These are phyloP conservation scores for Mythimna albipuncta DNA, from an alignment of 2,888 invertebrate species.

Conservation along the genomic window DNA sequence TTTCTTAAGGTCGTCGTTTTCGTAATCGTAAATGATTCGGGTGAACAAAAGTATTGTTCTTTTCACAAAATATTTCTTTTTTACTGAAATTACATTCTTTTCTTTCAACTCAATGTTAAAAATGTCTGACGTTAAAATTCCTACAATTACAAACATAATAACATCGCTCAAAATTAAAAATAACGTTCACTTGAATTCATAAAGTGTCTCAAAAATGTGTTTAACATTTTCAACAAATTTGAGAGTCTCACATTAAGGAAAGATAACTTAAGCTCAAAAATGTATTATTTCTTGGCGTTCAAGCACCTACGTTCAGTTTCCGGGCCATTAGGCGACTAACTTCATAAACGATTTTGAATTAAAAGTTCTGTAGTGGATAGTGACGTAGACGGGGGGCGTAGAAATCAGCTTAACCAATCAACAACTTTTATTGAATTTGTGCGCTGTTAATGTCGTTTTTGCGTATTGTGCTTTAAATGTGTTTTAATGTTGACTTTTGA, in stretches of 20 bases:
- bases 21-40: no score
- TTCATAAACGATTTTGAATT: constrained; percentile 59
- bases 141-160: constrained; percentile 28
- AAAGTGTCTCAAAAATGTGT: constrained; percentile 68
- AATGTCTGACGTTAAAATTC: constrained; percentile 33
- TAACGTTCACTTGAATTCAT: constrained; percentile 61
- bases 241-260: constrained; percentile 61
- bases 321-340: constrained; percentile 65
- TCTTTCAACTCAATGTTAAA: constrained; percentile 44
- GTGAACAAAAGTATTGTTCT: neutral
- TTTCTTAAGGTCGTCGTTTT: neutral
- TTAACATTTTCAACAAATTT: constrained; percentile 66
- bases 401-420: constrained; percentile 35
- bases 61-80: neutral
- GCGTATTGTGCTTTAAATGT: constrained; percentile 6
- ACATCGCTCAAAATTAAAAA: constrained; percentile 63
- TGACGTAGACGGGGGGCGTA: constrained; percentile 4
- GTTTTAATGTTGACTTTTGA: constrained; percentile 12
- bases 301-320: constrained; percentile 65
- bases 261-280: constrained; percentile 64
- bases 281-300: constrained; percentile 65
- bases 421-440: constrained; percentile 5
- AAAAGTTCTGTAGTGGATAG: constrained; percentile 52
- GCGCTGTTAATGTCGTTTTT: neutral
- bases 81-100: constrained; percentile 53